Evolutionary conservation across 2,797 vertebrate genomes (phyloP).

Genomic region (Morus bassanus): DNA sequence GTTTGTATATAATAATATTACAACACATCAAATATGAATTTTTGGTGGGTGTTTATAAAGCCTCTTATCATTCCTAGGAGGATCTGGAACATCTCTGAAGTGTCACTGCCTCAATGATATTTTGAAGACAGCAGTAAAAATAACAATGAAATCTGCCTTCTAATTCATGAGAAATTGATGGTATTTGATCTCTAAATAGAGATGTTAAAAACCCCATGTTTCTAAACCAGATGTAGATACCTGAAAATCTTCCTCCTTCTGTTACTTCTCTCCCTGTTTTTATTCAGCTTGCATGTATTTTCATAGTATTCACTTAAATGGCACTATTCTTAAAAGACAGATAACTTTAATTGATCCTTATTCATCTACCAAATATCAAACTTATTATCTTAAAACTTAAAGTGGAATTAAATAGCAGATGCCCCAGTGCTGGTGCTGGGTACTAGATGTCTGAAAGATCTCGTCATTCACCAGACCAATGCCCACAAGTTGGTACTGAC

Average conservation of each 20-base stretch:
- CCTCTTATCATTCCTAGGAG: background rate
- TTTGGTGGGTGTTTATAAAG: background rate
- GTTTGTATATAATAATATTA: background rate
- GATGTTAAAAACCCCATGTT: accelerated
- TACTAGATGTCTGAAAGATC: background rate
- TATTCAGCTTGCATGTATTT: accelerated
- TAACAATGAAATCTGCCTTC: background rate
- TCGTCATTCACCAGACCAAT: background rate
- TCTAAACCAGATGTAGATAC: background rate
- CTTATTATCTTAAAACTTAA: background rate
- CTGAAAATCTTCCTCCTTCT: background rate
- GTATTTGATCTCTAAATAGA: background rate
- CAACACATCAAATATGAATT: background rate
- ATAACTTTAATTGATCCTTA: background rate
- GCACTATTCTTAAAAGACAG: no score
- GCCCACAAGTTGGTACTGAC: background rate
- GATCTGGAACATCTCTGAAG: background rate
- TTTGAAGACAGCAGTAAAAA: background rate
- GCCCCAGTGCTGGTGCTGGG: background rate
- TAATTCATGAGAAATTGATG: background rate
- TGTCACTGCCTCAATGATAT: background rate
- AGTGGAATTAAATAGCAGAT: background rate
- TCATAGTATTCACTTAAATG: background rate
- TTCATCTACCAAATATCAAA: background rate
- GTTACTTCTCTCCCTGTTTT: accelerated